These are phyloP conservation scores for Epinephelus malabaricus DNA, from an alignment of 2,797 vertebrate genomes.

Conservation along the genomic window DNA sequence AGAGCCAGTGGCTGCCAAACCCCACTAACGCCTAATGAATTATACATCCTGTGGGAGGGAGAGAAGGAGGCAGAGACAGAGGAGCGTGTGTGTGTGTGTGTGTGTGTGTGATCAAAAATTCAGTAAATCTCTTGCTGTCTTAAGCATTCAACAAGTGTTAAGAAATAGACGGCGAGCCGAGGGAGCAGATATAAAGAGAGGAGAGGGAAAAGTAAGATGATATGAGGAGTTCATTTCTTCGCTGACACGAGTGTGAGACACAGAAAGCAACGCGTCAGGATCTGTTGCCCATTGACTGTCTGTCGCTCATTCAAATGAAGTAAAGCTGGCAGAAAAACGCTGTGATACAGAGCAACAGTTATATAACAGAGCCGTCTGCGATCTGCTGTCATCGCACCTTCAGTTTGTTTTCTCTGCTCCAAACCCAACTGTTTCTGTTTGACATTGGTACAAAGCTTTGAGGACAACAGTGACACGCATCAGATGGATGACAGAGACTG, in stretches of 20 bases:
- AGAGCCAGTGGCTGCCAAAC: slow-evolving; percentile 65
- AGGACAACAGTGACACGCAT: background rate
- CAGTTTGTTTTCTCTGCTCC: slow-evolving; percentile 1
- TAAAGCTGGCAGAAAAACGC: slow-evolving; percentile 44
- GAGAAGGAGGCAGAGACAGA: slow-evolving; percentile 24
- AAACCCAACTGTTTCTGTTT: slow-evolving; percentile 11
- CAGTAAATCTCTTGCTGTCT: slow-evolving; percentile 55
- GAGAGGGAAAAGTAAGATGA: slow-evolving; percentile 15
- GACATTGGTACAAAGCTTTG: background rate
- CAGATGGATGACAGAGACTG: background rate
- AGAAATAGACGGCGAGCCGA: slow-evolving; percentile 48
- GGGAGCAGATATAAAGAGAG: slow-evolving; percentile 26
- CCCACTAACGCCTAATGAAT: slow-evolving; percentile 72
- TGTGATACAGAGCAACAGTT: slow-evolving; percentile 32
- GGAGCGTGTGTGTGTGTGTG: slow-evolving; percentile 22
- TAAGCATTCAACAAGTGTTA: slow-evolving; percentile 66
- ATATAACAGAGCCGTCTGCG: slow-evolving; percentile 47
- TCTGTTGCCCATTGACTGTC: slow-evolving; percentile 30
- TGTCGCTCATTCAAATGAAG: slow-evolving; percentile 59
- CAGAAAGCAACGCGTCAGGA: slow-evolving; percentile 13
- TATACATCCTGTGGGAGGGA: slow-evolving; percentile 67
- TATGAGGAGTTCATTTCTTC: slow-evolving; percentile 45
- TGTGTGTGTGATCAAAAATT: slow-evolving; percentile 34
- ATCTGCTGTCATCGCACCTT: slow-evolving; percentile 30
- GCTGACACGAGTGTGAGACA: slow-evolving; percentile 36